Conservation (phyloP, 2,113 vertebrate species). For the Phaethornis superciliosus region DNA sequence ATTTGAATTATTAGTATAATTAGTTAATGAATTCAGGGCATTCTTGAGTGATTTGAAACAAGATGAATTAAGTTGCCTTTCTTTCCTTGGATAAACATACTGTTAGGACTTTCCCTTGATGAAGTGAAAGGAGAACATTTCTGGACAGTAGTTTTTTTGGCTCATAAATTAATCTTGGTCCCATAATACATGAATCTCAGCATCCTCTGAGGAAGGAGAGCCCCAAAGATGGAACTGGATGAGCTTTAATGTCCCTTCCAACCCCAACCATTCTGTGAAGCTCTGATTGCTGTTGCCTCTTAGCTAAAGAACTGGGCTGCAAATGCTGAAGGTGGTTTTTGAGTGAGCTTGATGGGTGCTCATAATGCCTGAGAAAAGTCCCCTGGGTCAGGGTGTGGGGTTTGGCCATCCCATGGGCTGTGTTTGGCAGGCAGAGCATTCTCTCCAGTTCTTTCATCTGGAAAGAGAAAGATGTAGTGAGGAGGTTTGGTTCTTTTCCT, state of each 20-base stretch:
- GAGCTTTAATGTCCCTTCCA: no score
- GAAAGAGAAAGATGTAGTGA: not conserved
- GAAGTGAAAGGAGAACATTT: not conserved
- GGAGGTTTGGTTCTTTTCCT: not conserved
- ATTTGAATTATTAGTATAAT: not conserved
- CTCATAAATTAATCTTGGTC: not conserved
- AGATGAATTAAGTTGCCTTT: not conserved
- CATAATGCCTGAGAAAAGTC: accelerated
- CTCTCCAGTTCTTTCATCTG: accelerated
- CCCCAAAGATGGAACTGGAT: no score
- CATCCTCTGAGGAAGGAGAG: not conserved
- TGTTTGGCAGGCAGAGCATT: accelerated
- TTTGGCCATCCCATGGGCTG: not conserved
- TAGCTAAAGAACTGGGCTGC: not conserved
- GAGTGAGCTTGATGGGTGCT: accelerated
- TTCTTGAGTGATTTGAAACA: not conserved
- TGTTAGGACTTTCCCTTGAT: not conserved
- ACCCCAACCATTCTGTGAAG: no score
- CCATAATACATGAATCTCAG: not conserved
- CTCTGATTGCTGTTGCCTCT: not conserved
- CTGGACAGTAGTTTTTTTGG: not conserved
- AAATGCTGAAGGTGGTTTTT: not conserved
- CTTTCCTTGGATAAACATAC: not conserved
- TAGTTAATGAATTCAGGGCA: not conserved
- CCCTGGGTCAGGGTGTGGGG: accelerated